Conservation (phyloP, 2,113 vertebrate species). For the Maccullochella peelii region DNA sequence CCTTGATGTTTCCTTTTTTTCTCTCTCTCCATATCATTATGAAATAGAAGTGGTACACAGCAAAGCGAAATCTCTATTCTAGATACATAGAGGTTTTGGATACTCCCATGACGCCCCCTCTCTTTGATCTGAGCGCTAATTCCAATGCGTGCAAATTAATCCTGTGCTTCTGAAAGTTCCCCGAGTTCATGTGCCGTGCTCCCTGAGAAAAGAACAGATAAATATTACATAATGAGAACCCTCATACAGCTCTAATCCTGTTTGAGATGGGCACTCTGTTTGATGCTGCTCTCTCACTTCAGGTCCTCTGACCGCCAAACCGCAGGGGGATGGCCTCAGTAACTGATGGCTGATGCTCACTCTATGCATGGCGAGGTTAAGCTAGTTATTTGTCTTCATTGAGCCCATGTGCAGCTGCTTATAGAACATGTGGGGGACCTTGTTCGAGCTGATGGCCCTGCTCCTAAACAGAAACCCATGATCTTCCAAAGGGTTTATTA, state of each 20-base stretch:
- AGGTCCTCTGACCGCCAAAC: slow-evolving; percentile 55
- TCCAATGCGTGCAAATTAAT: slow-evolving; percentile 80
- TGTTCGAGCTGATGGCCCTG: background rate
- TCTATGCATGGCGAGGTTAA: slow-evolving; percentile 20
- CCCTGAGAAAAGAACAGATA: slow-evolving; percentile 68
- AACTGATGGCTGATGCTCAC: slow-evolving; percentile 34
- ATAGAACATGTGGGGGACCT: slow-evolving; percentile 9
- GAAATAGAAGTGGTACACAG: slow-evolving; percentile 66
- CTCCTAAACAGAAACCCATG: background rate
- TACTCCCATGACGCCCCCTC: slow-evolving; percentile 66
- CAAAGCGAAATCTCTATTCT: slow-evolving; percentile 67
- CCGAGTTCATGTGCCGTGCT: slow-evolving; percentile 71
- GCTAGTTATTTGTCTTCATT: slow-evolving; percentile 49
- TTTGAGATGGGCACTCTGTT: slow-evolving; percentile 69
- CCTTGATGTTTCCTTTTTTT: slow-evolving; percentile 58
- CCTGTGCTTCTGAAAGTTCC: slow-evolving; percentile 76
- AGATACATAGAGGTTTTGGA: slow-evolving; percentile 68
- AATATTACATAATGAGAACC: slow-evolving; percentile 73
- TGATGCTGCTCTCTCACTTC: slow-evolving; percentile 68
- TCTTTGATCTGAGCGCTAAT: slow-evolving; percentile 81
- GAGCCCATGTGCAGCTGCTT: slow-evolving; percentile 16
- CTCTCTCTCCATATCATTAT: slow-evolving; percentile 54
- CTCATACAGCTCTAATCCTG: slow-evolving; percentile 69
- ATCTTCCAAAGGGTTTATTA: background rate
- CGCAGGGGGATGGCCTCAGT: slow-evolving; percentile 31